Percentiles rank a stretch among this genome's conserved stretches.
Conservation (phyloP, 2,888 invertebrate species). For the Stenchaetothrips biformis region DNA sequence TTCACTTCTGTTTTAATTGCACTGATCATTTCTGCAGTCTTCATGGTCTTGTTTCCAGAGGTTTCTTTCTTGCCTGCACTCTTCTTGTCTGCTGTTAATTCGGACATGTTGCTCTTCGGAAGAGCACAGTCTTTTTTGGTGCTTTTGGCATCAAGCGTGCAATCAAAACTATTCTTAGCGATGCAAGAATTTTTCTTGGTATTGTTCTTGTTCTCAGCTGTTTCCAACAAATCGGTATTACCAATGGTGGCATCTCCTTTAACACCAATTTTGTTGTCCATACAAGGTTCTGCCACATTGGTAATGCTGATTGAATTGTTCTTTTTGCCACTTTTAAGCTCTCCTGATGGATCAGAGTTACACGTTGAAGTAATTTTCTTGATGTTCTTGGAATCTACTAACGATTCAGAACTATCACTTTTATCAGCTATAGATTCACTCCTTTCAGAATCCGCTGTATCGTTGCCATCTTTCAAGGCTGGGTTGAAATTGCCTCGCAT, state of each 20-base stretch:
- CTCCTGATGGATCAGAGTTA: background rate
- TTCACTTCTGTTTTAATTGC: background rate
- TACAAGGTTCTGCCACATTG: background rate
- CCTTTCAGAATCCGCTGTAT: background rate
- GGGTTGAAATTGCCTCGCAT: conserved; percentile 3
- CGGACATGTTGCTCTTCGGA: background rate
- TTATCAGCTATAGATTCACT: background rate
- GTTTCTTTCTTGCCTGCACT: background rate
- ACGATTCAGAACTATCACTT: background rate
- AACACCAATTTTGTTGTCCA: background rate
- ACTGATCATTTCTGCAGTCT: background rate
- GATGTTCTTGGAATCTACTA: background rate
- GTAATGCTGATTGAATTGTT: background rate
- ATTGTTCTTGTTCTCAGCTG: background rate
- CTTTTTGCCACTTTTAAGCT: background rate
- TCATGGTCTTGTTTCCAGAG: background rate
- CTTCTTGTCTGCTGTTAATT: background rate
- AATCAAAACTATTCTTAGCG: background rate
- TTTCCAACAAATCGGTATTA: background rate
- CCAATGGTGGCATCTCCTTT: background rate
- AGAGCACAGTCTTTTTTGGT: background rate
- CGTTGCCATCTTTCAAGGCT: background rate
- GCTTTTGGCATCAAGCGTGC: background rate
- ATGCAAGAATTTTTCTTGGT: background rate
- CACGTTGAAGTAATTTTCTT: background rate